phyloP scores from a whole-genome alignment of 2,797 vertebrate species.

The Morus bassanus region DNA sequence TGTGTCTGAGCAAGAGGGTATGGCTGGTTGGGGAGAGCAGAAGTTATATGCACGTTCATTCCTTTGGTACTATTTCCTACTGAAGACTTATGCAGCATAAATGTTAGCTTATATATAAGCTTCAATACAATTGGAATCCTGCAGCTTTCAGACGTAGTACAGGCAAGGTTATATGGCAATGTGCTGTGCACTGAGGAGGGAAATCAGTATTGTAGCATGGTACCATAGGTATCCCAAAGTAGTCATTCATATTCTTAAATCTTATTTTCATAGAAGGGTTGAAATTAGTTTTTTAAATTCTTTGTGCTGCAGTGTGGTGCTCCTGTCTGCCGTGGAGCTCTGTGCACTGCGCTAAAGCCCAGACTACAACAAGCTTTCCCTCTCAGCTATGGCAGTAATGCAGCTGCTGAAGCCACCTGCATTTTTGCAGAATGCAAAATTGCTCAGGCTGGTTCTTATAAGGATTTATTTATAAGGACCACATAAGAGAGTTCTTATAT shows the following conservation, averaged over 20 bases:
- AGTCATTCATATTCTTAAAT: neutral
- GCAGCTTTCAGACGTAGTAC: neutral
- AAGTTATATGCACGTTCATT: neutral
- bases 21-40: neutral
- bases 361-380: neutral
- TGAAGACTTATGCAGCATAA: neutral
- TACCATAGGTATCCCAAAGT: fast-evolving
- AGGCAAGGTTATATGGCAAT: too few relatives aligned
- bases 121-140: neutral
- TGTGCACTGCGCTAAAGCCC: neutral
- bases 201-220: fast-evolving
- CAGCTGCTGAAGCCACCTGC: neutral
- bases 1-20: neutral
- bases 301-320: neutral
- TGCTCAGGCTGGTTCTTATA: fast-evolving
- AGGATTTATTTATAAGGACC: neutral
- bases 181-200: neutral
- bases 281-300: neutral
- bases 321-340: neutral
- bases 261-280: neutral
- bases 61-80: neutral
- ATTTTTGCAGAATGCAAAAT: neutral
- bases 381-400: neutral
- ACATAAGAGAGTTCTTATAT: neutral
- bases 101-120: too few relatives aligned